Evolutionary conservation across 2,888 invertebrate genomes (phyloP).

Genomic region (Orthosia gothica): DNA sequence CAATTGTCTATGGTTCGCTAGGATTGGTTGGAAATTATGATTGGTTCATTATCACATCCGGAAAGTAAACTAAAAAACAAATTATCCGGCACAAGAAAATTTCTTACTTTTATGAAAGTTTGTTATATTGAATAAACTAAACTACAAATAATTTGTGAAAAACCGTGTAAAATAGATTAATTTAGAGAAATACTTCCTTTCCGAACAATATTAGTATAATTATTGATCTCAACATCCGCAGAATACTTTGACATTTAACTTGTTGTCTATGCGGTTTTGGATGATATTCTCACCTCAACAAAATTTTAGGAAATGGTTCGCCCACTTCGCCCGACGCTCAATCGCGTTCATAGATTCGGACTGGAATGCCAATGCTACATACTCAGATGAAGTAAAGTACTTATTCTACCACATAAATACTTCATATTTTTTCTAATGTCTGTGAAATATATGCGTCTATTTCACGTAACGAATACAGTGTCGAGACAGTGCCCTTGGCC

Average conservation of each 20-base stretch:
- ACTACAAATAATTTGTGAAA: accelerated
- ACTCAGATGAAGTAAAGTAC: no score
- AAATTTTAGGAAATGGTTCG: no score
- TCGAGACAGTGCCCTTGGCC: no score
- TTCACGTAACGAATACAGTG: no score
- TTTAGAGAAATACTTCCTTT: neutral
- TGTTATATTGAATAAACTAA: accelerated
- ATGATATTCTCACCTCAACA: conserved; percentile 42
- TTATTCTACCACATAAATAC: no score
- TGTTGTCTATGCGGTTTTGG: conserved; percentile 27
- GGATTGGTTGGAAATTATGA: conserved; percentile 51
- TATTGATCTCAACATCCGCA: conserved; percentile 20
- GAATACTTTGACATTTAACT: neutral
- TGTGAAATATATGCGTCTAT: no score
- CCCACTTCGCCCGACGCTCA: no score
- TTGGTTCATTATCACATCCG: conserved; percentile 35
- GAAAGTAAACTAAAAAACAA: neutral
- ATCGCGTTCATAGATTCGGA: neutral
- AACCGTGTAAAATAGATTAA: neutral
- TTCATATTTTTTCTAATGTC: no score
- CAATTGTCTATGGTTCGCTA: conserved; percentile 39
- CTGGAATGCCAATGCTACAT: no score
- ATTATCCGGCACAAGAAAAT: accelerated
- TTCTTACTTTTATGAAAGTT: accelerated
- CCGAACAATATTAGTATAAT: accelerated